phyloP scores from a whole-genome alignment of 1,140 invertebrate genomes.

The Brachionus sp. region DNA sequence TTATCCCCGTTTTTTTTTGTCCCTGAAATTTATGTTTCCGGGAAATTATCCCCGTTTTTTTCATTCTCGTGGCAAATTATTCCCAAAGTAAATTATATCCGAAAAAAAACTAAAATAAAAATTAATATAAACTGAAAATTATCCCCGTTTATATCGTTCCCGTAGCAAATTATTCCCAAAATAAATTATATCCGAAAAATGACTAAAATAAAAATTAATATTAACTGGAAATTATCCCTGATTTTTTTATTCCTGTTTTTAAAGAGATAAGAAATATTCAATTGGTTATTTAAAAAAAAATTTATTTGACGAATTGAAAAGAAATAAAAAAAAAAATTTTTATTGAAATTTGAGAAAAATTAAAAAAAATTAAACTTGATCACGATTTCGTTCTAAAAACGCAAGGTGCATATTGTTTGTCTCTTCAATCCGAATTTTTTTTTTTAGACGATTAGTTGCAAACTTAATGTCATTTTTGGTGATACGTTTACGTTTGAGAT shows the following conservation, averaged over 20 bases:
- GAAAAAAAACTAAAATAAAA: too few species aligned
- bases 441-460: background rate
- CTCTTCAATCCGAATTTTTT: constrained; percentile 5
- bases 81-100: too few species aligned
- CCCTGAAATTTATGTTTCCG: too few species aligned
- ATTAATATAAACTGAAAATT: too few species aligned
- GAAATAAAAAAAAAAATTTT: background rate
- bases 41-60: too few species aligned
- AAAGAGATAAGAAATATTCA: background rate
- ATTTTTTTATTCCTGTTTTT: background rate
- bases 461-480: background rate
- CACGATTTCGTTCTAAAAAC: background rate
- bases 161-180: too few species aligned
- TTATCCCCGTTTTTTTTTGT: too few species aligned
- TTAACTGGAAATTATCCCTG: background rate
- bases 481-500: background rate
- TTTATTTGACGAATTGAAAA: background rate
- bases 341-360: background rate
- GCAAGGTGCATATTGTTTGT: background rate
- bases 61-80: too few species aligned
- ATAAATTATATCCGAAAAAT: too few species aligned
- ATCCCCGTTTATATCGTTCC: too few species aligned
- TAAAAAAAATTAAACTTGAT: background rate
- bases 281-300: background rate
- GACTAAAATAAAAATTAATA: too few species aligned